phyloP scores from a whole-genome alignment of 2,797 vertebrate species.

The Smutsia gigantea region DNA sequence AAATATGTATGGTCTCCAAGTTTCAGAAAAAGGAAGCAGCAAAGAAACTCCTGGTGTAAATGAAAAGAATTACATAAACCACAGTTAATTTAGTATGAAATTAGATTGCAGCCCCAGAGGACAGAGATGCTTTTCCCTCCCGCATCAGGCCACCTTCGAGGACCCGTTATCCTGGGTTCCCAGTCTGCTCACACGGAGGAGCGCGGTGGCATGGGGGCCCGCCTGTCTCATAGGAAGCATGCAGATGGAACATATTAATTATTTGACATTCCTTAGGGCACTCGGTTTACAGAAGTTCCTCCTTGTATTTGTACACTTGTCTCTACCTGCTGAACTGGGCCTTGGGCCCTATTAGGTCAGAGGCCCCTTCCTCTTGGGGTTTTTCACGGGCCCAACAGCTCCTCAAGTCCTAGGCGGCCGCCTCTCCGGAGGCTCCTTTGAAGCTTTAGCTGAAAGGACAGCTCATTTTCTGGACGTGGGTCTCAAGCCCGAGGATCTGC shows the following conservation, averaged over 20 bases:
- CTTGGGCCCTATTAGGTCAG: not conserved
- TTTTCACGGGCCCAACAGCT: not conserved
- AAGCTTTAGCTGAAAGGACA: not conserved
- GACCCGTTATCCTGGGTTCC: constrained; percentile 31
- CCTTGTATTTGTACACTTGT: constrained; percentile 7
- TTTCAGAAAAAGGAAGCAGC: constrained; percentile 77
- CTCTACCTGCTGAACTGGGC: constrained; percentile 33
- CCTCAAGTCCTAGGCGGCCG: not conserved
- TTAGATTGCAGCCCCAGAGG: constrained; percentile 72
- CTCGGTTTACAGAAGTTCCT: not conserved
- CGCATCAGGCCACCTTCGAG: constrained; percentile 55
- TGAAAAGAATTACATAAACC: constrained; percentile 81
- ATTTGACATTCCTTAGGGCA: not conserved
- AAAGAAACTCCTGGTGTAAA: constrained; percentile 79
- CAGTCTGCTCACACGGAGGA: not conserved
- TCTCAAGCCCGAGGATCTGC: not conserved
- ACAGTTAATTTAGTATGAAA: constrained; percentile 82
- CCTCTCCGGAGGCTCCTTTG: not conserved
- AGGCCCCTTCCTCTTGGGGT: not conserved
- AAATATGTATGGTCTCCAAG: constrained; percentile 76
- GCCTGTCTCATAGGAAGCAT: not conserved
- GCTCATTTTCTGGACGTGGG: not conserved
- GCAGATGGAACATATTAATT: constrained; percentile 24
- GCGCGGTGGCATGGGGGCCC: not conserved
- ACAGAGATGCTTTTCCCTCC: constrained; percentile 70